A percentile compares a stretch with the other conserved stretches of the same genome.
Conservation (phyloP, 1,140 invertebrate species). For the Brachystomella parvula region DNA sequence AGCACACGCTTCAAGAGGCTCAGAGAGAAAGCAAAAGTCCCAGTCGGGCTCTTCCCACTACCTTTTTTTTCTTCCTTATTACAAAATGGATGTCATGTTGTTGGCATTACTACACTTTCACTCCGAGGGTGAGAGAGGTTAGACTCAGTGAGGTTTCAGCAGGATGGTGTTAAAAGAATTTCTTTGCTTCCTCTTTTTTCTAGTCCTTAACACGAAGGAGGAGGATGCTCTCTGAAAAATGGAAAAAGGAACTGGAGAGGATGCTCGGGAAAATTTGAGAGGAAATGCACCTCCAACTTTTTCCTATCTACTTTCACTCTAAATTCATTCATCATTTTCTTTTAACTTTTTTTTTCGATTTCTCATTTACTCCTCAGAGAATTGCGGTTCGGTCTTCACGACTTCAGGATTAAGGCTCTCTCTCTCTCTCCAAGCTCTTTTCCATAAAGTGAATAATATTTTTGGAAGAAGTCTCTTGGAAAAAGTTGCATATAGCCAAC, state of each 20-base stretch:
- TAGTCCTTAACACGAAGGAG: too few relatives aligned
- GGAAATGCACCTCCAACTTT: too few relatives aligned
- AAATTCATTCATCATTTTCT: not conserved
- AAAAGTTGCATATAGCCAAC: too few relatives aligned
- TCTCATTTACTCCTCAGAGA: too few relatives aligned
- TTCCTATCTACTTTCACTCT: not conserved
- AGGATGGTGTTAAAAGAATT: not conserved
- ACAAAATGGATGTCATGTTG: not conserved
- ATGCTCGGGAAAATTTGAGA: too few relatives aligned
- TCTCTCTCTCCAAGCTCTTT: too few relatives aligned
- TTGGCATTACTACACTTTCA: not conserved
- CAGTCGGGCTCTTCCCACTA: not conserved
- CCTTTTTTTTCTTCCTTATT: not conserved
- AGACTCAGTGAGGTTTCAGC: not conserved
- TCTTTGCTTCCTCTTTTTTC: not conserved
- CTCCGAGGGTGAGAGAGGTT: not conserved
- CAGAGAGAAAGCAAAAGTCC: not conserved
- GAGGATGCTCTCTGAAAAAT: too few relatives aligned
- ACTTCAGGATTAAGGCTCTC: too few relatives aligned
- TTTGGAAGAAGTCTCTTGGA: too few relatives aligned
- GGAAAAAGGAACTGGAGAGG: too few relatives aligned
- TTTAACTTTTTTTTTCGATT: not conserved
- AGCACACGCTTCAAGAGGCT: not conserved
- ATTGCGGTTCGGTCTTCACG: too few relatives aligned
- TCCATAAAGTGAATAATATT: too few relatives aligned